Evolutionary conservation across 1,140 invertebrate genomes (phyloP), one percentile per base, ranked within the genome.

Genomic region (Drosophila guanche): DNA sequence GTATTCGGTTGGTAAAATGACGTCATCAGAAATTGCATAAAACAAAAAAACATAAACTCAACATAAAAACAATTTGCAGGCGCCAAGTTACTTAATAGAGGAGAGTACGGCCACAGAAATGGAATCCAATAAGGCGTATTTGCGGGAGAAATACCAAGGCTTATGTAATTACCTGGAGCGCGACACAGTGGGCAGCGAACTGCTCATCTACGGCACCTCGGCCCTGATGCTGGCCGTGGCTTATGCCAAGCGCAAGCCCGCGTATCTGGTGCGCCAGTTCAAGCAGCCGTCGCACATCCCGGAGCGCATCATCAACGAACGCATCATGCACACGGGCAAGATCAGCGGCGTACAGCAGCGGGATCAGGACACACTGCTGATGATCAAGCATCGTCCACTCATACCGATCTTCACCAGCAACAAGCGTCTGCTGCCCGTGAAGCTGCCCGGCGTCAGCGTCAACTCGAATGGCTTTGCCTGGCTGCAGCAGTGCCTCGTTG

Each of bases 81-180:
- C 75, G 60, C 20, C 7, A 67, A 67, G 54, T 56, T 75, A 81
- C 70, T 84, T 70, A 81, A 76, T 65, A 45, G 33, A 33, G 20
- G 12, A 59, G 33, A 33, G 20, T 16, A 59, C 47, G 45, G 54
- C 25, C 3, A 43, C 22, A 27, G 23, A 25, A 16, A 86, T 86
- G 79, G 79, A 89, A 14, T 22, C 61, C 2, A 51, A 61, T 20
- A 89, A 70, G 65, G 69, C 41, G 20, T 74, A 57, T 12, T 27
- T 89, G 16, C 46, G 52, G 58, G 78, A 78, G 37, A 90, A 89
- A 56, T 90, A 89, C 56, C 54, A 80, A 16, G 65, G 60, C 65
- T 90, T 90, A 86, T 90, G 89, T 86, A 90, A 90, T 67, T 83
- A 86, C 42, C 51, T 90, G 89, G 89, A 90, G 47, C 80, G 71